Evolutionary conservation across 2,113 vertebrate genomes (phyloP), one percentile per base, ranked within the genome.

Genomic region (Cercopithecus mona): DNA sequence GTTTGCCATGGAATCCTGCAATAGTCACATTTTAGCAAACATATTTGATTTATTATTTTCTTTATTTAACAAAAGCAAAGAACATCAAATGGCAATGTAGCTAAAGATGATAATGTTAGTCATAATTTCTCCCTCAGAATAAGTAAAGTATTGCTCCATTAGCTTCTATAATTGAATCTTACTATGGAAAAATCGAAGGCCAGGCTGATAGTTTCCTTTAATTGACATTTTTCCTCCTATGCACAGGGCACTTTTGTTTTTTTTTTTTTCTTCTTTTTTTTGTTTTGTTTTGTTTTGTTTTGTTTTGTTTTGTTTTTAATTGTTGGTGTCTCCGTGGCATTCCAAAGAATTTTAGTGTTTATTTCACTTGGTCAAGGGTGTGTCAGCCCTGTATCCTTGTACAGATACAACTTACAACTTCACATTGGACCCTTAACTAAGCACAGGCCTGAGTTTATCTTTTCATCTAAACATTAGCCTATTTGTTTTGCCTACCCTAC

Each of bases 201-300:
- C 66, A 91, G 25, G 9, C 38, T 75, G 87, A 86, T 73, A 32
- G 59, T 91, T 91, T 91, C 45, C 40, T 75, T 87, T 64, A 73
- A 86, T 40, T 68, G 48, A 68, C 40, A 68, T 43, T 87, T 94
- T 91, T 75, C 75, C 73, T 43, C 12, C 8, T 66, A 8, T 57
- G 2, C 25, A 81, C 4, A 78, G 8, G 32, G 50, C 14, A 78
- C 40, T 27, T 61, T 9, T 64, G 1, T 64, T 30, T 61, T 64
- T 13, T 64, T 59, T 6, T 50, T 13, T 12, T 50, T 0, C 0
- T 13, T 50, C 12, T 50, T 13, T 2, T 50, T 20, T n/a, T n/a
- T n/a, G n/a, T n/a, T n/a, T n/a, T n/a, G n/a, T n/a, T n/a, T n/a
- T n/a, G n/a, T n/a, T n/a, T n/a, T n/a, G n/a, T n/a, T n/a, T n/a